Base-by-base conservation (phyloP, 2,113 vertebrate genomes). In the Crotalus helleri region DNA sequence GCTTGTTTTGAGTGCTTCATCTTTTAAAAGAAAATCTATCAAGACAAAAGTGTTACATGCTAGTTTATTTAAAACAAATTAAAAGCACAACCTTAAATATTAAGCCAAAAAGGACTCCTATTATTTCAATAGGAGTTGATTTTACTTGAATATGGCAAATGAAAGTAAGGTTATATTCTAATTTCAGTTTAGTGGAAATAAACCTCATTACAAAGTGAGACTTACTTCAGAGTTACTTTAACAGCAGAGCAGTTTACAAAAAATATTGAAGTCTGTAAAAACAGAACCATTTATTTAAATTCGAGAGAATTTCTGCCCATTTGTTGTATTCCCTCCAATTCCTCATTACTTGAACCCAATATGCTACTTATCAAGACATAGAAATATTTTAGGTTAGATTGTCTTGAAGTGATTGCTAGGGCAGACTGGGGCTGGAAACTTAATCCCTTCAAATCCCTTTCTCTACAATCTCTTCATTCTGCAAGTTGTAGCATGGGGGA, bases 1-100 rank as follows among this genome's bases (percentile, higher is more conserved):
- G 97, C 96, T 93, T 96, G 97, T 87, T 98, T 98, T n/a, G 97
- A 98, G 91, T 98, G 98, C 46, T 98, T 98, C 99, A 99, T 99
- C 98, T 99, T 94, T 51, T 95, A 96, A 94, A 95, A 90, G 85
- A 96, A 96, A 94, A 96, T 39, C 46, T 15, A 92, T 39, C 58
- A 92, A 89, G 1, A 11, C 87, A 93, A 69, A 92, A 44, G 15
- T 54, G 29, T 46, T 64, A 93, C n/a, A 86, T 6, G 88, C 11
- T 90, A 90, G 19, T 44, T 15, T 33, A 39, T 17, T 49, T 23
- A 61, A 92, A 46, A 89, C 26, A 23, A 19, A 85, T 88, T 21
- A 81, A 55, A 5, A 64, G 7, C 24, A 87, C 55, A 91, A 49
- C 21, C 24, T n/a, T 19, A 87, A 11, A 49, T 2, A 12, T 21